Evolutionary conservation across 2,888 invertebrate genomes (phyloP), one percentile per base, ranked within the genome.

Genomic region (Macrosiphum euphorbiae): DNA sequence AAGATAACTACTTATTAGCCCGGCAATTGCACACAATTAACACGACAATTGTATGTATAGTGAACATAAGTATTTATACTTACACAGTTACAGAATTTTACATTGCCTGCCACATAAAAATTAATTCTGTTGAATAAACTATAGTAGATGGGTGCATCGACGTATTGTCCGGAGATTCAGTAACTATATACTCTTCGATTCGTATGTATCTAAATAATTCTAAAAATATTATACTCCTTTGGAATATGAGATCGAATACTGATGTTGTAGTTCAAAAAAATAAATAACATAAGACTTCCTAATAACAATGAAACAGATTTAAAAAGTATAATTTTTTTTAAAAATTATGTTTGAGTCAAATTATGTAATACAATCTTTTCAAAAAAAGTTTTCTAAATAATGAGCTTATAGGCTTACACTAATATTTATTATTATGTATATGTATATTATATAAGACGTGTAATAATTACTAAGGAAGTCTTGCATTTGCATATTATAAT

Each of bases 401-500:
- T 35, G 20, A 78, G 20, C 8, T 0, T 35, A 78, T 20, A 24
- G 20, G 24, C 35, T 55, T 20, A 55, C 20, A 35, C 24, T 20
- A 35, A 78, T 35, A 78, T 35, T 20, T 8, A 78, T 78, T 20
- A 78, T 35, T 78, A 7, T 44, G 7, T n/a, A n/a, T 67, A 78
- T 78, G 20, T 78, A 20, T 8, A 35, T 26, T 78, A 20, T 78
- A 20, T 78, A 35, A 35, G 44, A 44, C 44, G 78, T 78, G 20
- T 20, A 35, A 78, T 44, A 85, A 85, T 85, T 44, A 85, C 86
- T n/a, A 50, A n/a, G 86, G n/a, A 87, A 87, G 28, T 47, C 44
- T 87, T 87, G 3, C 16, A 87, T 47, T 87, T 87, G 44, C 86
- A 87, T 87, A 85, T 13, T 58, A 58, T 85, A 87, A 58, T 85